Base-by-base conservation (phyloP, 2,888 invertebrate genomes). In the Spodoptera exigua region DNA sequence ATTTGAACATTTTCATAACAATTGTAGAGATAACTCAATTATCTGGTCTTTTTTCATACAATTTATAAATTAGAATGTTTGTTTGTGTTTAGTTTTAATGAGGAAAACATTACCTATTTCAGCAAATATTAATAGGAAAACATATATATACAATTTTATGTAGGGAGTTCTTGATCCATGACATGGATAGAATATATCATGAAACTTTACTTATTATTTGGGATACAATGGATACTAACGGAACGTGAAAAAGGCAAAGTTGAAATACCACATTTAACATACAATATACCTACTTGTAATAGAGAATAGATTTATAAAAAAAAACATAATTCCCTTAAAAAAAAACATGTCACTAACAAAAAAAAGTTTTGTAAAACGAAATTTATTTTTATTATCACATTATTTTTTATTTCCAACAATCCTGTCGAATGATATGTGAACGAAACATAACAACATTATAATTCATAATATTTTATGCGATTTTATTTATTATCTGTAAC, bases 361-460 rank as follows among this genome's bases (percentile, higher is more conserved):
- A 69, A 67, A 70, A 65, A 61, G 70, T 65, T 63, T 63, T 47
- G 7, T 58, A 45, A 5, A 11, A 66, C 27, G 16, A 62, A 71
- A 75, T 77, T 72, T 73, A 78, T 78, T 79, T 82, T 81, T 82
- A 80, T 65, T 67, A 70, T 14, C 66, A 69, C 55, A 70, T 74
- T 65, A 78, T 70, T 76, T 81, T 81, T 81, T 78, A 81, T 73
- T 71, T 35, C 52, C 59, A 70, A 81, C 70, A 54, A 73, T 48
- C 48, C 69, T 73, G 80, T 52, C 70, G 81, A 82, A 60, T 78
- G 82, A 82, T 77, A 81, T 79, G 48, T 54, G 51, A 57, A 64
- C 48, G 58, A 41, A 72, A 66, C 72, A 73, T 76, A 76, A 75
- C 74, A 79, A 74, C 74, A 76, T 76, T 71, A 77, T 81, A 75